Conservation (phyloP, 2,888 invertebrate genomes). For the Oscheius sp. region DNA sequence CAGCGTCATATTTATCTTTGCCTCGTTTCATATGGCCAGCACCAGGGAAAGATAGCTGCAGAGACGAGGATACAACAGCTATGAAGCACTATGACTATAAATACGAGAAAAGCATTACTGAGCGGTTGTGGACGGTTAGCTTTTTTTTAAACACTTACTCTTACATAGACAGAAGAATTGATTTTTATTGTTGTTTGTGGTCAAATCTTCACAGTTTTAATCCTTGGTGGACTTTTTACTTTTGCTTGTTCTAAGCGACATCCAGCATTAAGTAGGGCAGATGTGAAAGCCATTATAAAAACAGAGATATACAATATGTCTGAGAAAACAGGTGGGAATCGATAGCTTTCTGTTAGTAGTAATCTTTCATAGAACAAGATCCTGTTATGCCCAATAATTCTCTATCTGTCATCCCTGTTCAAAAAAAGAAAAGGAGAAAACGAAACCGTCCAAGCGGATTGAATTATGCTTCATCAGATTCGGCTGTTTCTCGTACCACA, state of each 20-base stretch:
- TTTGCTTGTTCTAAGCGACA: background rate
- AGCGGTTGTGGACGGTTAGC: slow-evolving; percentile 30
- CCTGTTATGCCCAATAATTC: no score
- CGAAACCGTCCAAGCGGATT: slow-evolving; percentile 4
- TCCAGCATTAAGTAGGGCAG: background rate
- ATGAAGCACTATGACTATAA: slow-evolving; percentile 16
- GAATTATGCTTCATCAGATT: slow-evolving; percentile 19
- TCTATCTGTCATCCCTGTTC: background rate
- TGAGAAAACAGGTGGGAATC: background rate
- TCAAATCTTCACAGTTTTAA: slow-evolving; percentile 11
- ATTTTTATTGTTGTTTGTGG: background rate
- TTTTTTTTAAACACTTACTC: background rate
- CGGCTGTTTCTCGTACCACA: slow-evolving; percentile 24
- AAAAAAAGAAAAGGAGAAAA: slow-evolving; percentile 16
- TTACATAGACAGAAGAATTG: slow-evolving; percentile 5
- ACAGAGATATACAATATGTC: background rate
- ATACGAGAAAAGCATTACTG: no score
- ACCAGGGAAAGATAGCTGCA: background rate
- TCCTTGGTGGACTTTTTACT: background rate
- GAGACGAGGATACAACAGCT: slow-evolving; percentile 11
- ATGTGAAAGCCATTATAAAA: slow-evolving; percentile 13
- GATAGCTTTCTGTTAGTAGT: no score
- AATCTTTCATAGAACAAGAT: no score
- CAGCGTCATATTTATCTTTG: slow-evolving; percentile 12
- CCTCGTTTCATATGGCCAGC: background rate